phyloP scores from a whole-genome alignment of 2,888 invertebrate species.

The Netelia inedita region DNA sequence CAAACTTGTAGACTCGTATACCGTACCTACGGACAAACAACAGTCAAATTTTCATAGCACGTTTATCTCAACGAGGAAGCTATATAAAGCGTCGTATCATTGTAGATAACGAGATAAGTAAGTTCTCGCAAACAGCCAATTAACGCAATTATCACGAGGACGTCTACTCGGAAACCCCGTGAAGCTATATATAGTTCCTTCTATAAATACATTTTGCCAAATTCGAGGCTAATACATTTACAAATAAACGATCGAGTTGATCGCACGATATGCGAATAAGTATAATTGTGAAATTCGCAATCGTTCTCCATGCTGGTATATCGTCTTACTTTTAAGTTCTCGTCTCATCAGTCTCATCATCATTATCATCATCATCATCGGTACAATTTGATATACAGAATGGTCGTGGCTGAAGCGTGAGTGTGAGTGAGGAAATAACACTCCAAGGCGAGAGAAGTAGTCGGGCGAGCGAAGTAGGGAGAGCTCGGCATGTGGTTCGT shows the following conservation, averaged over 20 bases:
- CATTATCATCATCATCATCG: conserved; percentile 52
- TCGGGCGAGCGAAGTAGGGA: conserved; percentile 7
- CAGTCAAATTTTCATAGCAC: background rate
- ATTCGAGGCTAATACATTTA: conserved; percentile 4
- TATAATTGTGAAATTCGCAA: background rate
- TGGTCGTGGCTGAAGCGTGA: conserved; percentile 1
- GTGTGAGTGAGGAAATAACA: conserved; percentile 20
- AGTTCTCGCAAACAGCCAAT: conserved; percentile 8
- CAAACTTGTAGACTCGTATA: background rate
- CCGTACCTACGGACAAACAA: background rate
- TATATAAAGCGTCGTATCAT: background rate
- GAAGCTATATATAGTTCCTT: background rate
- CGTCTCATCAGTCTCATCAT: conserved; percentile 34
- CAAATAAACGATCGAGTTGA: conserved; percentile 22
- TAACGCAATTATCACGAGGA: conserved; percentile 25
- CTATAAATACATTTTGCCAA: conserved; percentile 35
- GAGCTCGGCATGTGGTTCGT: conserved; percentile 30
- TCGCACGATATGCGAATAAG: background rate
- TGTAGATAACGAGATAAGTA: background rate
- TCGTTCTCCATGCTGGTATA: background rate
- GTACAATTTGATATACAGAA: conserved; percentile 1
- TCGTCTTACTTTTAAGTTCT: background rate
- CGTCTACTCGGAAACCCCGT: background rate
- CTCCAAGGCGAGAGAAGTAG: conserved; percentile 16
- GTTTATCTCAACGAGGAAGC: background rate